A percentile compares a stretch with the other conserved stretches of the same genome.
These are phyloP conservation scores for Hypercompe scribonia DNA, from an alignment of 2,888 invertebrate genomes.

Conservation along the genomic window DNA sequence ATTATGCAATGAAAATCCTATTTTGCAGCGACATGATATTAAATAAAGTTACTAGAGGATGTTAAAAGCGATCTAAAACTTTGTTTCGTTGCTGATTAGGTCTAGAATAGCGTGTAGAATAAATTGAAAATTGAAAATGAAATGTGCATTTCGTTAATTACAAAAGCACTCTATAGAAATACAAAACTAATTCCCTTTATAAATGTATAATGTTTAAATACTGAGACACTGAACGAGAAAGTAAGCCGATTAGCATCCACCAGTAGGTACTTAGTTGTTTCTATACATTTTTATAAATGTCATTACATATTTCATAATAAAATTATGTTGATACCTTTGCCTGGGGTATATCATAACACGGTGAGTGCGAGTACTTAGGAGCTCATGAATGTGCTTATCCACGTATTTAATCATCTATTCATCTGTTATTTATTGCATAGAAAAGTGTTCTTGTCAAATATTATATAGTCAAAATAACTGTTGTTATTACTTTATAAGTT, in stretches of 20 bases:
- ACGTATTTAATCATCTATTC: too few species aligned
- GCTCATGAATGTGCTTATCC: too few species aligned
- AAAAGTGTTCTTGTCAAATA: too few species aligned
- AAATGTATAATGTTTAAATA: background rate
- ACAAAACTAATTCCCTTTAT: background rate
- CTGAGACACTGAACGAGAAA: background rate
- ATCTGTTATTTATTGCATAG: too few species aligned
- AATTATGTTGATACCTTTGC: too few species aligned
- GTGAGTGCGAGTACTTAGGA: too few species aligned
- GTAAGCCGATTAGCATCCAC: background rate
- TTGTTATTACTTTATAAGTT: too few species aligned
- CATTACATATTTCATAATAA: too few species aligned
- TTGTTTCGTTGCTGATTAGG: background rate
- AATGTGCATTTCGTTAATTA: background rate
- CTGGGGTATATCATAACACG: too few species aligned
- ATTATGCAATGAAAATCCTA: background rate
- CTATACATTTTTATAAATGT: too few species aligned
- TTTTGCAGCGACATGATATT: background rate
- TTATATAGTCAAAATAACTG: too few species aligned
- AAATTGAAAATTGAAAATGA: background rate
- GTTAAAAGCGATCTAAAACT: background rate
- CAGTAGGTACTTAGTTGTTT: too few species aligned
- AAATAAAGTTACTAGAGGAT: background rate
- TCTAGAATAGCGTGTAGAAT: background rate
- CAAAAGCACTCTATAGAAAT: background rate